Conservation (phyloP, 2,113 vertebrate genomes). For the Serinus canaria region DNA sequence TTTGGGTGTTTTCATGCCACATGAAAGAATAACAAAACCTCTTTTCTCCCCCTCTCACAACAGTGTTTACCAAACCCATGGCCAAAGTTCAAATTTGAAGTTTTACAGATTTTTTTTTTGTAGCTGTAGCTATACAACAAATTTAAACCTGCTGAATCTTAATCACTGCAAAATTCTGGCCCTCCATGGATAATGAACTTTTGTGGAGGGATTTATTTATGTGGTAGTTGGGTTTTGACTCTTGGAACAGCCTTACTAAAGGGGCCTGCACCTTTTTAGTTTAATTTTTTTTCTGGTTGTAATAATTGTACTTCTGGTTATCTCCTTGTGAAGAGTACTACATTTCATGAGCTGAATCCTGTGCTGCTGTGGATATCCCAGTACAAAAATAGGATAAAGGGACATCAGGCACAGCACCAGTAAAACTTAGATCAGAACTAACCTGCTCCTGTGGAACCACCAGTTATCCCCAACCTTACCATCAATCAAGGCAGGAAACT, state of each 20-base stretch:
- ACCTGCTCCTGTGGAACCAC: neutral
- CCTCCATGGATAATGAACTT: neutral
- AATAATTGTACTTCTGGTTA: neutral
- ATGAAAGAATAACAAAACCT: neutral
- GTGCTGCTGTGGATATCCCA: no score
- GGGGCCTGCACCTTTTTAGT: neutral
- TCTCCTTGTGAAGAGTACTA: neutral
- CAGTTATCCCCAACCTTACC: neutral
- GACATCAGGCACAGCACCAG: neutral
- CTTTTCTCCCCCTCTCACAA: neutral
- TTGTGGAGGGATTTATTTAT: neutral
- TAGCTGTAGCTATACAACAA: neutral
- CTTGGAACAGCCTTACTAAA: neutral
- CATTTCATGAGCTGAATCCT: neutral
- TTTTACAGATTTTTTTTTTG: neutral
- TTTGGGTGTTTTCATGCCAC: neutral
- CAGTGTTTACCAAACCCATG: neutral
- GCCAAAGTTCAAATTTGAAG: neutral
- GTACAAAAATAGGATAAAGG: neutral
- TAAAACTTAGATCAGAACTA: neutral
- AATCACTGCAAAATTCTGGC: neutral
- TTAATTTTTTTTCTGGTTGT: neutral
- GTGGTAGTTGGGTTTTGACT: rapidly evolving
- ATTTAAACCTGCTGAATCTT: neutral
- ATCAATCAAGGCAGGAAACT: neutral